Percentiles rank a stretch among this genome's conserved stretches.
Conservation (phyloP, 2,888 invertebrate species). For the Cheilosia vernalis region DNA sequence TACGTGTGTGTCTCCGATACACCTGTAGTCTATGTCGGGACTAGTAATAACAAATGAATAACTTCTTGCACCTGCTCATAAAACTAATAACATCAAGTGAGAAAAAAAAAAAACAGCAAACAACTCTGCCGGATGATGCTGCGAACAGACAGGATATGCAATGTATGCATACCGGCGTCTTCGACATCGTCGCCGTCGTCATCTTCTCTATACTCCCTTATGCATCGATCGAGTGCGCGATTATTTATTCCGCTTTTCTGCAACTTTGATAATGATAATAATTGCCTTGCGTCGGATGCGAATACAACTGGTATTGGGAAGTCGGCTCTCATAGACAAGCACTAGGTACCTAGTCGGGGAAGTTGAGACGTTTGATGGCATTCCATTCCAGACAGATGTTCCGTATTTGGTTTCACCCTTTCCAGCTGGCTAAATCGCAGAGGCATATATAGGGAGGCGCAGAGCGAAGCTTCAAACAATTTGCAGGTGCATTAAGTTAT, state of each 20-base stretch:
- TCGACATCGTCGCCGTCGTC: background rate
- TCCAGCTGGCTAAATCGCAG: slow-evolving; percentile 31
- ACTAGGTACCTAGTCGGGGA: slow-evolving; percentile 60
- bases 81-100: slow-evolving; percentile 64
- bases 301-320: slow-evolving; percentile 52
- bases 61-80: slow-evolving; percentile 74
- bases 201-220: slow-evolving; percentile 35
- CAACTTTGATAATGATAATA: slow-evolving; percentile 75
- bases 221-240: slow-evolving; percentile 55
- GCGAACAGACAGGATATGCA: slow-evolving; percentile 47
- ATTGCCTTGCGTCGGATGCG: slow-evolving; percentile 64
- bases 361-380: slow-evolving; percentile 74
- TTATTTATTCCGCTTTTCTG: slow-evolving; percentile 74
- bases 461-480: slow-evolving; percentile 40
- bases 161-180: slow-evolving; percentile 27
- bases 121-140: slow-evolving; percentile 17
- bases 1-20: slow-evolving; percentile 26
- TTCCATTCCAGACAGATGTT: slow-evolving; percentile 75
- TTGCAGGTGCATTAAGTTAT: slow-evolving; percentile 74
- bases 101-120: slow-evolving; percentile 25
- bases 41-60: slow-evolving; percentile 62
- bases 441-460: background rate
- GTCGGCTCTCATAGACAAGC: slow-evolving; percentile 50
- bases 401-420: slow-evolving; percentile 74
- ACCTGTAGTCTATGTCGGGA: slow-evolving; percentile 35